Evolutionary conservation across 1,140 invertebrate genomes (phyloP).

Genomic region (Lamellibrachia luymesi): DNA sequence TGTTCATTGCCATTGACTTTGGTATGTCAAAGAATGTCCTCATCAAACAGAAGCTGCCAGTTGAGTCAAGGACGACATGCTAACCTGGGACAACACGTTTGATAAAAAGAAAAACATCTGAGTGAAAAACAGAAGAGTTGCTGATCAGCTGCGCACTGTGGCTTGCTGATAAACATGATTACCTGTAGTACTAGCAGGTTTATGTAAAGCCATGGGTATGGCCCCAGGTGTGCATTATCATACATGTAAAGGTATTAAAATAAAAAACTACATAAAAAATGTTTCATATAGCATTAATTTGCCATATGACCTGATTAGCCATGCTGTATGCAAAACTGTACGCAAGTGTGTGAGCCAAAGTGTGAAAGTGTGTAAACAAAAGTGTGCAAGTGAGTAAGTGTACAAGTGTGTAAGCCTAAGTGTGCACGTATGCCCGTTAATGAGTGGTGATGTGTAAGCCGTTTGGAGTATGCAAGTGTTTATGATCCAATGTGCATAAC

Average conservation of each 20-base stretch:
- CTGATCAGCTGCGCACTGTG: not conserved
- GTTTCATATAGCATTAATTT: not conserved
- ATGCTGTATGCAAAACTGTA: not conserved
- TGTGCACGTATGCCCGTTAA: too few relatives aligned
- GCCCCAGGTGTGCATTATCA: not conserved
- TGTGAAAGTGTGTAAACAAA: not conserved
- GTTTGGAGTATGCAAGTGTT: too few relatives aligned
- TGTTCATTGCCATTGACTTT: not conserved
- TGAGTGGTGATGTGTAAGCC: too few relatives aligned
- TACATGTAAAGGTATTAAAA: not conserved
- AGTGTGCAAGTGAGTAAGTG: not conserved
- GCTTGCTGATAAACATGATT: not conserved
- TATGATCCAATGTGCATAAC: too few relatives aligned
- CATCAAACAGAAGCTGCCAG: not conserved
- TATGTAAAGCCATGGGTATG: not conserved
- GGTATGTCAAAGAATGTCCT: not conserved
- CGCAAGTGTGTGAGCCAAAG: not conserved
- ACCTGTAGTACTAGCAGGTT: not conserved
- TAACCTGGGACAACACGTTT: not conserved
- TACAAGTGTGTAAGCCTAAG: not conserved
- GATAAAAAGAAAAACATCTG: not conserved
- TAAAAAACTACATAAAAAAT: not conserved
- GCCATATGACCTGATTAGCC: not conserved
- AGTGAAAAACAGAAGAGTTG: not conserved
- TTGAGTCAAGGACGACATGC: not conserved